phyloP scores from a whole-genome alignment of 1,140 invertebrate species.

The Zaprionus davidi region DNA sequence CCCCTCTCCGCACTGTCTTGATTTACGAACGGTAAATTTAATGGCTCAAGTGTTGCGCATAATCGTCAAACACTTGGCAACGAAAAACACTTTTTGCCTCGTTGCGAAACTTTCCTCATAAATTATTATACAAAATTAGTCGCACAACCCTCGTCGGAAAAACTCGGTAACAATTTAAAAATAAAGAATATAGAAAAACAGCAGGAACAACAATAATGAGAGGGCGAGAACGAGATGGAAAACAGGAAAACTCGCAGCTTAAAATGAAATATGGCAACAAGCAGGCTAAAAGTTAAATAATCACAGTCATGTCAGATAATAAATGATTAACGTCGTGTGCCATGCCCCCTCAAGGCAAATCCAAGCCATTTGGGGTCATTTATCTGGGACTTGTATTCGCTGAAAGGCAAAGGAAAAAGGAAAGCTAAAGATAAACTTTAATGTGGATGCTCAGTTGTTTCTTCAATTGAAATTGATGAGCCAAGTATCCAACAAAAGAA shows the following conservation, averaged over 20 bases:
- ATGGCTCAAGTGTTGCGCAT: conserved; percentile 53
- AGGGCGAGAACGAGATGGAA: not conserved
- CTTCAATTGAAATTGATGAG: conserved; percentile 44
- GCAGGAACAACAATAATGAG: conserved; percentile 6
- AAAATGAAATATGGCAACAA: conserved; percentile 68
- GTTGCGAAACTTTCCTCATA: conserved; percentile 64
- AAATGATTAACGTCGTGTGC: conserved; percentile 74
- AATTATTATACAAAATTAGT: conserved; percentile 72
- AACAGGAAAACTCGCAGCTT: conserved; percentile 25
- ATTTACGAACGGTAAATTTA: conserved; percentile 3
- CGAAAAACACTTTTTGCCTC: conserved; percentile 30
- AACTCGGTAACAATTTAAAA: conserved; percentile 35
- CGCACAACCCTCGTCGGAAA: conserved; percentile 14
- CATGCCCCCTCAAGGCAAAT: conserved; percentile 5
- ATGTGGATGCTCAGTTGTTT: conserved; percentile 13
- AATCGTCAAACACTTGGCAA: conserved; percentile 71
- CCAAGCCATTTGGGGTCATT: conserved; percentile 59
- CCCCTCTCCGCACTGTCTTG: not conserved
- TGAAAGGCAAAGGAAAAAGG: conserved; percentile 10
- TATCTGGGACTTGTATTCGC: conserved; percentile 45
- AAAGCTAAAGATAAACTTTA: conserved; percentile 16
- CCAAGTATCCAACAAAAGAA: not conserved
- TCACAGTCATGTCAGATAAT: conserved; percentile 79
- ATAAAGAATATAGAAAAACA: conserved; percentile 10
- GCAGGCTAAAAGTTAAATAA: conserved; percentile 74